Base-by-base conservation (phyloP, 2,113 vertebrate species). In the Myodes glareolus region DNA sequence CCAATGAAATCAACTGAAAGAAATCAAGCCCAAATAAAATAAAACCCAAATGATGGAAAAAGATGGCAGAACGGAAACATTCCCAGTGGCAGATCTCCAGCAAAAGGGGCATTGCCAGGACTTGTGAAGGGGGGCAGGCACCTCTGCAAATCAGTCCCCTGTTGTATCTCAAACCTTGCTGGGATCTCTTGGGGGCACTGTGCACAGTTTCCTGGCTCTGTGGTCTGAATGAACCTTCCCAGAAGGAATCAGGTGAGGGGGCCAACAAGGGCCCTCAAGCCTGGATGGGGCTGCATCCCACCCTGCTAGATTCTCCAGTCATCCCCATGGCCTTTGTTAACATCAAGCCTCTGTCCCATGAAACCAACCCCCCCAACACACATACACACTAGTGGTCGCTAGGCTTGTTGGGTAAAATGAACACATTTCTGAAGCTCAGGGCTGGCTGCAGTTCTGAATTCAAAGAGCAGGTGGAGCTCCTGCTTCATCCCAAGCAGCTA, bases 1-100 rank as follows among this genome's bases (percentile, higher is more conserved):
- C 99, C 99, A 99, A 99, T 99, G 99, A 99, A 99, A 99, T 99
- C 99, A 99, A 99, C 99, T 99, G 99, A 99, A 99, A 99, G 97
- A 98, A 99, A 99, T 95, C 27, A 96, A 98, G 98, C 97, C 98
- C 98, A 98, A 98, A 98, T 98, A 98, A 98, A 98, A 96, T 68
- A 91, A 93, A 97, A 93, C 88, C 76, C 90, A 92, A 95, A 96
- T 73, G 5, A 95, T 96, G 97, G 96, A 76, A 92, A 92, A 95
- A 45, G 97, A 93, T 86, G 97, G 97, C 86, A 84, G 95, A 95
- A 95, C 45, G 88, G 50, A 88, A 88, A 17, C 19, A 16, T 3
- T 1, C 17, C 80, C 29, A 19, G 13, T 11, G 42, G 27, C 19
- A 52, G 25, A 36, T 31, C n/a, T 25, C 67, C 86, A 31, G n/a